Percentiles rank a stretch among this genome's conserved stretches.
phyloP scores from a whole-genome alignment of 1,140 invertebrate species.

The Psix sp. region DNA sequence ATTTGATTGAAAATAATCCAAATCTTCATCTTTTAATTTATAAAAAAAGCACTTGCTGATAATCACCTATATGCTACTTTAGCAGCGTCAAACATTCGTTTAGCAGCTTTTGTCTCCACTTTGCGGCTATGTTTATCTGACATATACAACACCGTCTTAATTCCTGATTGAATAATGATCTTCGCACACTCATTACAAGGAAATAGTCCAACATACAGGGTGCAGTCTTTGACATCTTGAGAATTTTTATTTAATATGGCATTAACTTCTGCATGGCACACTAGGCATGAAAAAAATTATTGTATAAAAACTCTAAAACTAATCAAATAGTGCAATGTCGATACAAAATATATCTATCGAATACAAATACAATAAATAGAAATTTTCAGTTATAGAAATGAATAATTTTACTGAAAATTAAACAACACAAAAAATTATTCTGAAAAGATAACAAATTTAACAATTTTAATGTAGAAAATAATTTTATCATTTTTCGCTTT shows the following conservation, averaged over 20 bases:
- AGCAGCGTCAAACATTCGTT: constrained; percentile 87
- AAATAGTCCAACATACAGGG: constrained; percentile 91
- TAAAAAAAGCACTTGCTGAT: too few species aligned
- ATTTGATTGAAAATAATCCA: too few species aligned
- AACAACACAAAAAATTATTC: too few species aligned
- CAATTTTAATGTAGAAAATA: too few species aligned
- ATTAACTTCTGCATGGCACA: constrained; percentile 98
- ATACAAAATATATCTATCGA: too few species aligned
- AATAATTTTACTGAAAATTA: too few species aligned
- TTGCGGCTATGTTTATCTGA: constrained; percentile 88
- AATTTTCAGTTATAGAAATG: too few species aligned
- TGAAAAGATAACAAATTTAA: too few species aligned
- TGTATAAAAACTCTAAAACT: not conserved
- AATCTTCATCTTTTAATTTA: too few species aligned
- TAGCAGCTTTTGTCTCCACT: constrained; percentile 83
- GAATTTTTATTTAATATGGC: constrained; percentile 95
- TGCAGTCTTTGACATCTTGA: constrained; percentile 85
- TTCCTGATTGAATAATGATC: constrained; percentile 96
- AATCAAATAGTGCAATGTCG: not conserved
- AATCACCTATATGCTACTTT: constrained; percentile 83
- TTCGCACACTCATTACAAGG: constrained; percentile 99
- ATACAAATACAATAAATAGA: too few species aligned
- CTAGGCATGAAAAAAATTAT: constrained; percentile 77
- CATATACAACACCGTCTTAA: constrained; percentile 87
- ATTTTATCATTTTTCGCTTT: too few species aligned